Base-by-base conservation (phyloP, 2,888 invertebrate genomes). In the Plagiodera versicolora region DNA sequence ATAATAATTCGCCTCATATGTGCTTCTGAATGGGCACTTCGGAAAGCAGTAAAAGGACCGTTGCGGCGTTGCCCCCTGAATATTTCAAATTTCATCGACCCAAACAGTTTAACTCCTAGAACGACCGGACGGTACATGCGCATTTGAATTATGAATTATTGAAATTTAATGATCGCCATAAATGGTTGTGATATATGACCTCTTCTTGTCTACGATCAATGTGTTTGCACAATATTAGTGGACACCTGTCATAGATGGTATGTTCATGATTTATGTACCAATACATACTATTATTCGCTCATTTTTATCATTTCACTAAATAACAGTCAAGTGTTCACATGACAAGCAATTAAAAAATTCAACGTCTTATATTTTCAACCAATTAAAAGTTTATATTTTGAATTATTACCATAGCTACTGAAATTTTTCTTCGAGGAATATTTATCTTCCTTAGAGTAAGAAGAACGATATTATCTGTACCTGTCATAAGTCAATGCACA, bases 81-180 rank as follows among this genome's bases (percentile, higher is more conserved):
- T 39, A 39, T 39, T 39, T 39, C 39, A 39, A 39, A 39, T 14
- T 39, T 39, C 39, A 39, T 39, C 39, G 14, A 14, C 39, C 39
- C 39, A 39, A 2, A 8, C 14, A 39, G 39, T 14, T 39, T 14
- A 39, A 39, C 39, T 14, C 39, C n/a, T n/a, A n/a, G 14, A 39
- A 39, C 39, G 39, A 39, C 39, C 39, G 39, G n/a, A 14, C 39
- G 3, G 39, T 39, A 39, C 39, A 39, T 39, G 39, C 10, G 39
- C 39, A 14, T 39, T 39, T 39, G 39, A 53, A 44, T 45, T 24
- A 53, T 39, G 39, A 53, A 44, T 45, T 24, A 53, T 53, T 20
- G 44, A 14, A 18, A 44, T 53, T 53, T 53, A 24, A 53, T 53
- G 39, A 14, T 9, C 2, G 53, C 44, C 19, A 53, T 53, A 44